Conservation (phyloP, 2,888 invertebrate genomes). For the Calameuta filiformis region DNA sequence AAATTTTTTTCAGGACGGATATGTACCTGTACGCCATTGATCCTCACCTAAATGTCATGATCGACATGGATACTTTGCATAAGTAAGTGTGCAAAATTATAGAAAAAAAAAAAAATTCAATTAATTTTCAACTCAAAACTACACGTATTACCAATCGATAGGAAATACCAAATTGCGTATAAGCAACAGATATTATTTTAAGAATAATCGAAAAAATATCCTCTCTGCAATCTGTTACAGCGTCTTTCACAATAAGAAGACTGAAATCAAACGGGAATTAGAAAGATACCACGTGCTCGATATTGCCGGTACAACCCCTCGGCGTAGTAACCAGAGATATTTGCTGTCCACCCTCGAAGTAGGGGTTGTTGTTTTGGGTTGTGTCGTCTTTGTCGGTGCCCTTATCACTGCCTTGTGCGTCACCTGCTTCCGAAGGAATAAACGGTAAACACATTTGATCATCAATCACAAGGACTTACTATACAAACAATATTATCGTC, state of each 20-base stretch:
- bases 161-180: background rate
- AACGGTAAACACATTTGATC: conserved; percentile 67
- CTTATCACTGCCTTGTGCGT: conserved; percentile 83
- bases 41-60: conserved; percentile 81
- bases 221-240: conserved; percentile 61
- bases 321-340: conserved; percentile 64
- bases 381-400: conserved; percentile 84
- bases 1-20: conserved; percentile 75
- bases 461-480: conserved; percentile 8
- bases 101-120: background rate
- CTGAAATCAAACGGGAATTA: conserved; percentile 73
- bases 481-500: background rate
- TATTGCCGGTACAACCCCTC: conserved; percentile 67
- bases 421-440: conserved; percentile 75
- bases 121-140: background rate
- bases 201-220: background rate
- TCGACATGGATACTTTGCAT: conserved; percentile 83
- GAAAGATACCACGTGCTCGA: conserved; percentile 77
- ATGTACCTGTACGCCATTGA: conserved; percentile 89
- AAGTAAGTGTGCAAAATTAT: conserved; percentile 70
- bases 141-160: background rate
- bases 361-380: conserved; percentile 82
- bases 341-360: conserved; percentile 80
- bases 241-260: conserved; percentile 72
- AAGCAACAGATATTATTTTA: background rate